Base-by-base conservation (phyloP, 1,140 invertebrate species). In the Brachionus rubens region DNA sequence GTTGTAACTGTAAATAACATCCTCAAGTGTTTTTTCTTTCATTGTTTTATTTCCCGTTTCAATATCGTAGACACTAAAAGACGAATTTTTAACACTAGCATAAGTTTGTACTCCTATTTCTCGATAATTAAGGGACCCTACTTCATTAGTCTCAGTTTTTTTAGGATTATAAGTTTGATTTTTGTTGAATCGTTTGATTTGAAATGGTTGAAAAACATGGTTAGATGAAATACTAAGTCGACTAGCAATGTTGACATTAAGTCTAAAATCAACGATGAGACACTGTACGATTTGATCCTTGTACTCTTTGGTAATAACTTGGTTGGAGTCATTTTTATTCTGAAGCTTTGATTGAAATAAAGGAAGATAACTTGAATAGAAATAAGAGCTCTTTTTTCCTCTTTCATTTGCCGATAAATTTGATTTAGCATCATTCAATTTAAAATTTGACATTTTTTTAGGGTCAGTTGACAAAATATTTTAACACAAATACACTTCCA, bases 81-180 rank as follows among this genome's bases (percentile, higher is more conserved):
- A n/a, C 9, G 59, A 65, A 26, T 10, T 41, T 41, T 28, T 65
- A 14, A 16, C 24, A 5, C 43, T 36, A 26, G 59, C 19, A 65
- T 65, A 65, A 43, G 59, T 65, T 36, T 65, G 59, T 14, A 65
- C 21, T 12, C 59, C 59, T 46, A 65, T 65, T 65, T 65, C 59
- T 65, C 59, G 28, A 43, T 30, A 24, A 43, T 24, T 41, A 65
- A 43, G 14, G 9, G 4, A 46, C 14, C 14, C 43, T 7, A 16
- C 2, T 14, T 14, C 2, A 7, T 10, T 16, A 46, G n/a, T 10
- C 3, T 10, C 43, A 46, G 9, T 46, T 16, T 46, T 46, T 24
- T 24, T 46, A 9, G 33, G 21, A 41, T 43, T 41, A 24, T 41
- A 16, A 16, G 26, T 36, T n/a, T 33, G 2, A 16, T 33, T 33